These are phyloP conservation scores for Picathartes gymnocephalus DNA, from an alignment of 2,113 vertebrate genomes.

Conservation along the genomic window DNA sequence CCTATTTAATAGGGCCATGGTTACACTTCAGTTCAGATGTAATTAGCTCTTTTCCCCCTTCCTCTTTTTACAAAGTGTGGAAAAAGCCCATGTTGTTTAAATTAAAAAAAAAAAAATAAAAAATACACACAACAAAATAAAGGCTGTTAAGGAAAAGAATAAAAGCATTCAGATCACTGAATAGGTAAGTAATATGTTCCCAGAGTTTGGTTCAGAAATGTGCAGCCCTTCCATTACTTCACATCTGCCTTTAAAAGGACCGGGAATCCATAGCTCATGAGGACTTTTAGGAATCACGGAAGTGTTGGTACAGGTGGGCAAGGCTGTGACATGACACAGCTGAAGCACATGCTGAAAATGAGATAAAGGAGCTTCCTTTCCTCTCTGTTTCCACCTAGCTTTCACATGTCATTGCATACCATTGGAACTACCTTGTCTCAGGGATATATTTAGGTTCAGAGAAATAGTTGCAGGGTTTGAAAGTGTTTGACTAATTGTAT, in stretches of 20 bases:
- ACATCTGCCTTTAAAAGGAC: conserved; percentile 46
- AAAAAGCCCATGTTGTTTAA: conserved; percentile 40
- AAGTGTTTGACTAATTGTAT: not conserved
- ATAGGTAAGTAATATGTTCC: not conserved
- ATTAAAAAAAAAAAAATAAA: conserved; percentile 23
- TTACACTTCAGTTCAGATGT: conserved; percentile 76
- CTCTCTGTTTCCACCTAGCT: not conserved
- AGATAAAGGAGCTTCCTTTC: not conserved
- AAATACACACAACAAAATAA: conserved; percentile 30
- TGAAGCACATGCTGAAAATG: not conserved
- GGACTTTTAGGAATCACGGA: not conserved
- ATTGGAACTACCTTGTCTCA: not conserved
- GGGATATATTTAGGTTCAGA: not conserved
- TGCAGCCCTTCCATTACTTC: not conserved
- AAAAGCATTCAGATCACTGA: conserved; percentile 23
- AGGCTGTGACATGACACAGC: not conserved
- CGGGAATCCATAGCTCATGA: not conserved
- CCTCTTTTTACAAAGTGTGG: conserved; percentile 39
- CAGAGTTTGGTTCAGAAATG: conserved; percentile 16
- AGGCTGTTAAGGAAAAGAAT: not conserved
- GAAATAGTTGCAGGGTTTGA: not conserved
- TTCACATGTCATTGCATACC: not conserved
- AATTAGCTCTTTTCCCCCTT: conserved; percentile 73
- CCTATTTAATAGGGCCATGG: conserved; percentile 74
- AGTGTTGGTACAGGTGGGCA: not conserved